phyloP scores from a whole-genome alignment of 2,888 invertebrate species.

The Thereva unica region DNA sequence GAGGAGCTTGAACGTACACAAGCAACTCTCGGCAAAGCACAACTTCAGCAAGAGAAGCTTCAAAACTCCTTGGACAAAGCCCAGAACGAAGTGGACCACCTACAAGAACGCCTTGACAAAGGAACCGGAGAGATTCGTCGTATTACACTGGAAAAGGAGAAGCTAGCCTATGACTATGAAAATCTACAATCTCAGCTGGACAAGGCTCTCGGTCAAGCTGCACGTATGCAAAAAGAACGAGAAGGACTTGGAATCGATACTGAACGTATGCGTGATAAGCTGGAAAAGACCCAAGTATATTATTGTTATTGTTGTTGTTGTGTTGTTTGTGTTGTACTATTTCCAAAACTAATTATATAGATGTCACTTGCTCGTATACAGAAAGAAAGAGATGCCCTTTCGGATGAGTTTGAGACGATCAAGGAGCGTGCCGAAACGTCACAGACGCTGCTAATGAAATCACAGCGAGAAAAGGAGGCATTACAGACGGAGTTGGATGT shows the following conservation, averaged over 20 bases:
- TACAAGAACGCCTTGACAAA: constrained; percentile 87
- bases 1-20: constrained; percentile 89
- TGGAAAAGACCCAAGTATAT: constrained; percentile 83
- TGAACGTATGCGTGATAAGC: constrained; percentile 85
- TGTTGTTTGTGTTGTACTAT: constrained; percentile 44
- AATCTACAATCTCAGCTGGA: constrained; percentile 88
- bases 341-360: constrained; percentile 59
- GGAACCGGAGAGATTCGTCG: constrained; percentile 79
- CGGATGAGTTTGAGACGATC: constrained; percentile 78
- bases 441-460: constrained; percentile 78
- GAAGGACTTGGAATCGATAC: constrained; percentile 83
- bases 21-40: constrained; percentile 87
- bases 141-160: constrained; percentile 80
- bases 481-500: constrained; percentile 84
- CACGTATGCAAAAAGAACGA: constrained; percentile 86
- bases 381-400: constrained; percentile 83
- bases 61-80: constrained; percentile 87
- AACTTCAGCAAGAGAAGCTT: constrained; percentile 88
- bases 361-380: constrained; percentile 79
- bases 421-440: constrained; percentile 83
- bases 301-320: constrained; percentile 42
- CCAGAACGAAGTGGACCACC: constrained; percentile 86
- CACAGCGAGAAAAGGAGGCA: constrained; percentile 82
- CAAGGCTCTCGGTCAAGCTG: constrained; percentile 84
- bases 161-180: constrained; percentile 87